Percentiles rank a stretch among this genome's conserved stretches.
phyloP scores from a whole-genome alignment of 2,888 invertebrate genomes.

The Myopa tessellatipennis region DNA sequence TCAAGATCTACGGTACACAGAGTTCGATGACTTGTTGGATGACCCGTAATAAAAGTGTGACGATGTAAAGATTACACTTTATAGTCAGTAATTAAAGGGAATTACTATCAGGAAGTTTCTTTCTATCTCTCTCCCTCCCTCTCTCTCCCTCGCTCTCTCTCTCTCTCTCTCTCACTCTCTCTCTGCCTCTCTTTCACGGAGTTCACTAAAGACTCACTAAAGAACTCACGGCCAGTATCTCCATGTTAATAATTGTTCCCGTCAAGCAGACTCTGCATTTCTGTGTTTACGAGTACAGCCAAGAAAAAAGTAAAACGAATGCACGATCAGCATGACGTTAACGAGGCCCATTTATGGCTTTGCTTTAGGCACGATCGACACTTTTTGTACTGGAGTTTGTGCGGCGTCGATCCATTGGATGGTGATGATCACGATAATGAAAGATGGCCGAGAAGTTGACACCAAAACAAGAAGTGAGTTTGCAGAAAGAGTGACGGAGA shows the following conservation, averaged over 20 bases:
- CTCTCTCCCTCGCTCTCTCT: no score
- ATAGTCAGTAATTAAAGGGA: slow-evolving; percentile 6
- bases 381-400: neutral
- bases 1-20: no score
- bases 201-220: neutral
- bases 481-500: neutral
- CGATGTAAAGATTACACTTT: neutral
- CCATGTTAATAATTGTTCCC: no score
- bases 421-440: slow-evolving; percentile 26
- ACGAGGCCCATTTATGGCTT: slow-evolving; percentile 28
- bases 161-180: no score
- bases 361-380: slow-evolving; percentile 30
- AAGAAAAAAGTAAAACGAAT: neutral
- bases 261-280: neutral
- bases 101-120: neutral
- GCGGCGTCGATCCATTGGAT: neutral
- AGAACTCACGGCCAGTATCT: no score
- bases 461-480: neutral
- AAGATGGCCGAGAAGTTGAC: neutral
- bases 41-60: slow-evolving; percentile 1
- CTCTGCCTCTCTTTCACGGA: neutral
- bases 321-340: slow-evolving; percentile 21
- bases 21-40: no score
- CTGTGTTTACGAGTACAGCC: neutral
- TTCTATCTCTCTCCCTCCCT: neutral